Base-by-base conservation (phyloP, 2,888 invertebrate genomes). In the Salpingus planirostris region DNA sequence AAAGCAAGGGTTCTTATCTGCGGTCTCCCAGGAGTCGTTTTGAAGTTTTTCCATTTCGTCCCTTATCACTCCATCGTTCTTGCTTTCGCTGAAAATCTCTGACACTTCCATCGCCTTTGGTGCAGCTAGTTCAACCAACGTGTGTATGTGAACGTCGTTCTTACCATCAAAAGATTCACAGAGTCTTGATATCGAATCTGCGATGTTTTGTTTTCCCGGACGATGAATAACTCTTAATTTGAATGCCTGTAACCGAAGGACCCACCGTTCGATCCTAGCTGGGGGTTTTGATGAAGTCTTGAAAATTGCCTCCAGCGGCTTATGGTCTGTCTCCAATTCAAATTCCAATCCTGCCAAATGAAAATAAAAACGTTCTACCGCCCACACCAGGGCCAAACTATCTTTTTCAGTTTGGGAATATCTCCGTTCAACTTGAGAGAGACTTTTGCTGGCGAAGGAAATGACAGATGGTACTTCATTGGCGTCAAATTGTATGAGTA, bases 191-290 rank as follows among this genome's bases (percentile, higher is more conserved):
- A 23, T 11, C 10, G 23, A 23, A 11, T 23, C 23, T 5, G 10
- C 23, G 23, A 23, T 23, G 23, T 23, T 23, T 11, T 10, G 11
- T 23, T 23, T 23, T 8, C 23, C 23, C 5, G 23, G 23, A 8
- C 10, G 5, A 11, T 10, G 10, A 5, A 23, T 23, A 5, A 23
- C 23, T 23, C 10, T 23, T 4, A 23, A 23, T 10, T 23, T 5
- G 11, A 23, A 23, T 10, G 23, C 10, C 10, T 23, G 23, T 10
- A 23, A 10, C 10, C 23, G 5, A 10, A 23, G 23, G 7, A 23
- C 10, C 10, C 23, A 23, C 4, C 23, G 8, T 10, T 23, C 23
- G 10, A 23, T 23, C 10, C 23, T 8, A 5, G 23, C 23, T 8
- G 10, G 23, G 4, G 23, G 23, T 11, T 23, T 23, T 11, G 23